Conservation (phyloP, 2,888 invertebrate genomes). For the Tenthredo mesomela region DNA sequence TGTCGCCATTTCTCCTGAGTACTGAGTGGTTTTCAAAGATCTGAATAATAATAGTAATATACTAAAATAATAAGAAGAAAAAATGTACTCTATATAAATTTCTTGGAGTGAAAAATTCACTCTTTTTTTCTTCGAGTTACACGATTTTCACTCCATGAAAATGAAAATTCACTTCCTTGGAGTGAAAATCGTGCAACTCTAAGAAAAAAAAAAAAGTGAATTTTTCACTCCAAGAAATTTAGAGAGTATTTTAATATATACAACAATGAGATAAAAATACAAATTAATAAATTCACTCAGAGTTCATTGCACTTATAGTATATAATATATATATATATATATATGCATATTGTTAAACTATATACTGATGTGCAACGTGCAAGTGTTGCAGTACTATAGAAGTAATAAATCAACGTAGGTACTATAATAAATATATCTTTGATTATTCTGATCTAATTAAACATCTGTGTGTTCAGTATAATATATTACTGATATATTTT, state of each 20-base stretch:
- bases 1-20: neutral
- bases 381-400: neutral
- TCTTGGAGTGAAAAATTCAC: too few relatives aligned
- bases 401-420: constrained; percentile 1
- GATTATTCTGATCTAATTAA: neutral
- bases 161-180: too few relatives aligned
- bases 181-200: too few relatives aligned
- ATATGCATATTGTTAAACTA: neutral
- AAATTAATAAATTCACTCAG: neutral
- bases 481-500: too few relatives aligned
- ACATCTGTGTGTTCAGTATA: too few relatives aligned
- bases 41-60: neutral
- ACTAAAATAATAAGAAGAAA: neutral
- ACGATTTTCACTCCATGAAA: too few relatives aligned
- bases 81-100: too few relatives aligned
- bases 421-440: neutral
- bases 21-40: neutral
- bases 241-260: neutral
- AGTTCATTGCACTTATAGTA: constrained; percentile 6
- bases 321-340: neutral
- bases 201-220: too few relatives aligned
- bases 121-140: too few relatives aligned
- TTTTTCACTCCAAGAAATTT: too few relatives aligned
- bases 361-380: neutral
- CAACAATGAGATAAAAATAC: neutral